These are phyloP conservation scores for Delia radicum DNA, from an alignment of 1,140 invertebrate species.

Conservation along the genomic window DNA sequence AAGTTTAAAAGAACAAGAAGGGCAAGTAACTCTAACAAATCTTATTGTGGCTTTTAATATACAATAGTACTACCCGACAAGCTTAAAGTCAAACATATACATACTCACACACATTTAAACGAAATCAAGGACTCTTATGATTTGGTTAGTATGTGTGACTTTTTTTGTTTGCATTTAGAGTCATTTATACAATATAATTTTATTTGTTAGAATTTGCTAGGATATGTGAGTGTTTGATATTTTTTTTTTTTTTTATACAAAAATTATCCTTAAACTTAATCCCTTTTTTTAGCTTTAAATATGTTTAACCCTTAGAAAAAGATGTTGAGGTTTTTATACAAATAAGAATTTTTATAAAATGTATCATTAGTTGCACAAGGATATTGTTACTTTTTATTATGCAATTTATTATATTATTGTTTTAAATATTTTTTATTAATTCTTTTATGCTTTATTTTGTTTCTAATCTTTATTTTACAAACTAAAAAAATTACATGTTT, in stretches of 20 bases:
- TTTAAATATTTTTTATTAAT: too few relatives aligned
- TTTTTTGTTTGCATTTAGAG: background rate
- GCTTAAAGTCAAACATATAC: slow-evolving; percentile 3
- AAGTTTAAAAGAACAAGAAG: background rate
- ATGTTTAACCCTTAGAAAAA: slow-evolving; percentile 5
- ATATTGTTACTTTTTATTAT: too few relatives aligned
- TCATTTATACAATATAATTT: background rate
- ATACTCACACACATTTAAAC: background rate
- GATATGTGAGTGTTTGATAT: background rate
- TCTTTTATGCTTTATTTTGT: too few relatives aligned
- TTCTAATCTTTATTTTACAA: too few relatives aligned
- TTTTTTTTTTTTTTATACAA: background rate
- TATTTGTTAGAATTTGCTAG: background rate
- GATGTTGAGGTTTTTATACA: slow-evolving; percentile 3
- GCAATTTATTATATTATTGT: too few relatives aligned
- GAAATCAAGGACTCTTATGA: slow-evolving; percentile 7
- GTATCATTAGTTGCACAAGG: background rate
- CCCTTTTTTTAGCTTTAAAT: background rate
- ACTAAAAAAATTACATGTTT: too few relatives aligned
- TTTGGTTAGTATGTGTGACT: background rate
- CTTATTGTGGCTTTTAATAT: slow-evolving; percentile 23
- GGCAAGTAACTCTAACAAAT: background rate
- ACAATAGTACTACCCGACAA: background rate
- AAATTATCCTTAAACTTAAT: slow-evolving; percentile 22
- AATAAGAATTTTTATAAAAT: background rate